Percentiles rank a stretch among this genome's conserved stretches.
Evolutionary conservation across 2,113 vertebrate genomes (phyloP).

Genomic region (Sylvilagus bachmani): DNA sequence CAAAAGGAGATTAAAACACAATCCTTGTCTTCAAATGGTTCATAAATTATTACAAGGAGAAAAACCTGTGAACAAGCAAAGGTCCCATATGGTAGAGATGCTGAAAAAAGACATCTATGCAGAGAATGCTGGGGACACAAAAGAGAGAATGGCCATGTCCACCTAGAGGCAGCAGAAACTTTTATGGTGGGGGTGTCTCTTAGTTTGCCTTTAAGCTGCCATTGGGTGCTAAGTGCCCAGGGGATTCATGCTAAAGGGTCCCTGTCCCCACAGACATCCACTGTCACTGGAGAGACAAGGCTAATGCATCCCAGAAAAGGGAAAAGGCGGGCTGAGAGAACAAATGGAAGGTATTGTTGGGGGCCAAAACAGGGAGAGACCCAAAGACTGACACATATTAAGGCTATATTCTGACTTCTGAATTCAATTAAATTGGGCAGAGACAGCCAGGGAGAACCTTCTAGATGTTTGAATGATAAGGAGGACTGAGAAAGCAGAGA

Average conservation of each 20-base stretch:
- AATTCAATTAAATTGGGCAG: neutral
- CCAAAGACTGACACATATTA: neutral
- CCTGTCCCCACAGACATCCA: neutral
- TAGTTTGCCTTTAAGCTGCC: neutral
- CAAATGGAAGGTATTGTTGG: neutral
- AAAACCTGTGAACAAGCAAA: neutral
- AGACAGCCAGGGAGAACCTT: neutral
- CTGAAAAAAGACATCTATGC: neutral
- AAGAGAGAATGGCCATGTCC: neutral
- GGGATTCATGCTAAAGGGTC: neutral
- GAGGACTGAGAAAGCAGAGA: neutral
- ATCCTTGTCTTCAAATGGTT: neutral
- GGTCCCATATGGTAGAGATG: rapidly evolving
- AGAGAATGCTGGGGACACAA: neutral
- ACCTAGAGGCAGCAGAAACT: neutral
- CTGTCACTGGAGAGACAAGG: neutral
- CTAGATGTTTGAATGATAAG: neutral
- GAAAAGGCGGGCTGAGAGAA: neutral
- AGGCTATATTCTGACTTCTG: neutral
- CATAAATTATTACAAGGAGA: neutral
- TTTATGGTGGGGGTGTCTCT: no score
- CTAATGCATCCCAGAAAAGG: neutral
- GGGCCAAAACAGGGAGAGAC: neutral
- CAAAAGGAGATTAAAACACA: neutral
- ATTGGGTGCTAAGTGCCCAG: neutral